Percentiles rank a stretch among this genome's conserved stretches.
These are phyloP conservation scores for Emydura subglobosa DNA, from an alignment of 2,113 vertebrate species.

Conservation along the genomic window DNA sequence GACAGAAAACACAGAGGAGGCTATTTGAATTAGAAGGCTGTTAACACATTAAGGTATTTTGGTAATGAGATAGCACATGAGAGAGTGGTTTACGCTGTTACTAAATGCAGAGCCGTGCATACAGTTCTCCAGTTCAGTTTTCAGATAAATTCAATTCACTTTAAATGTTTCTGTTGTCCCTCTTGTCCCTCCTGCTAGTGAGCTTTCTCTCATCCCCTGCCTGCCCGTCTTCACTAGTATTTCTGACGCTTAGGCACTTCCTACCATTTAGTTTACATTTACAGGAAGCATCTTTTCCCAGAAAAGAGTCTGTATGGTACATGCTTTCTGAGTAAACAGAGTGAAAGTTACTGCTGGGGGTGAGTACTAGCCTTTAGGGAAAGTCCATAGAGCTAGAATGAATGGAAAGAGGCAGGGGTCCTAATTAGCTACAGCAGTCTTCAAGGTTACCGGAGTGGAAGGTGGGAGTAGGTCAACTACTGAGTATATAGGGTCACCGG, in stretches of 20 bases:
- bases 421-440: not conserved
- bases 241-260: not conserved
- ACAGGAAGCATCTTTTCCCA: not conserved
- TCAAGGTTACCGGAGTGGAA: rapidly evolving
- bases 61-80: not conserved
- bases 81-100: not conserved
- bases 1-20: not conserved
- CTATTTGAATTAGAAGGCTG: not conserved
- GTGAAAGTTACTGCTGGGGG: not conserved
- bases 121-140: not conserved
- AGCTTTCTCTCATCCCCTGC: not conserved
- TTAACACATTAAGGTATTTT: not conserved
- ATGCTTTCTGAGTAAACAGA: not conserved
- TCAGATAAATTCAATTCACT: not conserved
- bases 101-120: not conserved
- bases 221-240: not conserved
- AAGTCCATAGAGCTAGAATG: not conserved
- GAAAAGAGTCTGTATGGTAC: not conserved
- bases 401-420: not conserved
- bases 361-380: rapidly evolving
- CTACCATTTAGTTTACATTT: not conserved
- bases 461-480: not conserved
- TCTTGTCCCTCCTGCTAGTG: not conserved
- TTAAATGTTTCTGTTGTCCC: not conserved
- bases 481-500: not conserved